Conservation (phyloP, 2,113 vertebrate genomes). For the Lota lota region DNA sequence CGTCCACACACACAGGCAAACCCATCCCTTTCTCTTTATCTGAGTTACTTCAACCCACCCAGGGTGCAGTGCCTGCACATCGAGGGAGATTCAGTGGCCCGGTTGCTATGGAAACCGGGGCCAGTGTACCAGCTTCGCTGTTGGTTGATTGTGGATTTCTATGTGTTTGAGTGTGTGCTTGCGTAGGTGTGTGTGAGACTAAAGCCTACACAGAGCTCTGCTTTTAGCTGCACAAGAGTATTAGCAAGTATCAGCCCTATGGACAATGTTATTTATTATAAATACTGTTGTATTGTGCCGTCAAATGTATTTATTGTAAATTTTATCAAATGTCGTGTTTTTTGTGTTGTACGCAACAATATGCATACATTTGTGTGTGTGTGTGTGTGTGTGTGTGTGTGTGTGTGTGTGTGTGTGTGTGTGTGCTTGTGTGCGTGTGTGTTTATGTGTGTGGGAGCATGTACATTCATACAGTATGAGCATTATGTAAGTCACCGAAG, state of each 20-base stretch:
- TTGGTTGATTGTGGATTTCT: slow-evolving; percentile 60
- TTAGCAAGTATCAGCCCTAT: no score
- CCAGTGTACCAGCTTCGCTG: slow-evolving; percentile 66
- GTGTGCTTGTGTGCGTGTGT: no score
- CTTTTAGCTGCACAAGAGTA: slow-evolving; percentile 39
- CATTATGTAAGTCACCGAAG: slow-evolving; percentile 4
- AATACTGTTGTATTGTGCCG: neutral
- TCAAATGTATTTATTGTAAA: no score
- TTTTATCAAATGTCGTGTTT: no score
- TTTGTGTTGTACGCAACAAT: no score
- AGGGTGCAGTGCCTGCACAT: slow-evolving; percentile 55
- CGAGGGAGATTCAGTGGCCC: slow-evolving; percentile 67
- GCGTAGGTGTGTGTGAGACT: slow-evolving; percentile 72
- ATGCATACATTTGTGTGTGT: neutral
- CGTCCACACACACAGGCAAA: neutral
- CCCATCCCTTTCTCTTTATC: neutral
- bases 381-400: no score
- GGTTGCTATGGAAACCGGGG: slow-evolving; percentile 77
- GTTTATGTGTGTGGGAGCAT: neutral
- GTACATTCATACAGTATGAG: slow-evolving; percentile 1
- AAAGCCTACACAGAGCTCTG: slow-evolving; percentile 62
- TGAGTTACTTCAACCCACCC: slow-evolving; percentile 44
- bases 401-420: no score
- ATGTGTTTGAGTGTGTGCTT: slow-evolving; percentile 36
- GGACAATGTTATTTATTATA: neutral